These are phyloP conservation scores for Venusia cambrica DNA, from an alignment of 2,888 invertebrate species.

Conservation along the genomic window DNA sequence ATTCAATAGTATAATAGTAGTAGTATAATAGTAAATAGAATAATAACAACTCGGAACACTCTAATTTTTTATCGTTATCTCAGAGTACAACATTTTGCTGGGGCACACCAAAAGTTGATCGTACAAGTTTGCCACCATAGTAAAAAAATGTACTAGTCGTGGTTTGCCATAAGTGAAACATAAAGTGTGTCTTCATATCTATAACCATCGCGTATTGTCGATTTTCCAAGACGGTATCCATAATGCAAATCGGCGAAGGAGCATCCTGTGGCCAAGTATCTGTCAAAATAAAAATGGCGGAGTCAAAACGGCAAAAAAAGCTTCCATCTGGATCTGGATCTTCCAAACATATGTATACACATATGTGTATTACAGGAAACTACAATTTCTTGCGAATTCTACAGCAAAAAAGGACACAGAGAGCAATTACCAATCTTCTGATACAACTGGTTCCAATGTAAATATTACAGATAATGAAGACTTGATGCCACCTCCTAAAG, in stretches of 20 bases:
- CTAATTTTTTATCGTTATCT: no score
- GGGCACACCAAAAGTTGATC: no score
- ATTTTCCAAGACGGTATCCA: constrained; percentile 20
- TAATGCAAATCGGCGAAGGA: constrained; percentile 19
- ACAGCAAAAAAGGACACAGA: constrained; percentile 8
- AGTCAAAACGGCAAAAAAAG: constrained; percentile 19
- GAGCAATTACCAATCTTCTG: constrained; percentile 5
- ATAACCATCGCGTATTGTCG: no score
- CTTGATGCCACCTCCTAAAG: constrained; percentile 11
- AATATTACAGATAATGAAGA: constrained; percentile 11
- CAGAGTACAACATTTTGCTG: no score
- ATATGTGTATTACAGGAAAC: constrained; percentile 14
- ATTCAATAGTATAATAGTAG: no score
- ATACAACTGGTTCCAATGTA: constrained; percentile 4
- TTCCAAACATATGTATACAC: constrained; percentile 16
- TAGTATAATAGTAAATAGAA: no score
- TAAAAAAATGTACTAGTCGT: no score
- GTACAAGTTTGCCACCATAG: no score
- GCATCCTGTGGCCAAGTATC: constrained; percentile 19
- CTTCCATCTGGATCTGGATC: constrained; percentile 7
- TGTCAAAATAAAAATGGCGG: constrained; percentile 18
- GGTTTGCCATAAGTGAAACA: no score
- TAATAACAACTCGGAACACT: no score
- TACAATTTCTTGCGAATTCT: constrained; percentile 7
- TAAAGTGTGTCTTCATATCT: no score